phyloP scores from a whole-genome alignment of 2,113 vertebrate genomes.

The Merops nubicus region DNA sequence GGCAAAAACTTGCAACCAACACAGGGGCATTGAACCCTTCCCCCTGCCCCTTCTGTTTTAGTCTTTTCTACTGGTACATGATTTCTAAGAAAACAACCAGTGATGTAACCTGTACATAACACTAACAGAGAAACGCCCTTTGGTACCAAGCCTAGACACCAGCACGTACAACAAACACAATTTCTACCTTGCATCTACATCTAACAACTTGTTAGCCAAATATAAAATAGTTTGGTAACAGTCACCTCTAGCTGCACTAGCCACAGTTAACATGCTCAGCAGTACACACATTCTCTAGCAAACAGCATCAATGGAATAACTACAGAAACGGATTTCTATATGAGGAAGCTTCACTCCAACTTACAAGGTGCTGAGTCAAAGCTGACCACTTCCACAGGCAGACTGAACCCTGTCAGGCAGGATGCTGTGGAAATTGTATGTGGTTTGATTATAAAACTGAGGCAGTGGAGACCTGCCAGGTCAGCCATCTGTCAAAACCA shows the following conservation, averaged over 20 bases:
- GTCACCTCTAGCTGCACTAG: background rate
- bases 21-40: background rate
- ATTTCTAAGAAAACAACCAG: background rate
- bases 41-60: accelerated
- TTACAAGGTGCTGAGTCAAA: slow-evolving; percentile 43
- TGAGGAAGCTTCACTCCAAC: slow-evolving; percentile 31
- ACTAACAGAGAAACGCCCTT: background rate
- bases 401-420: slow-evolving; percentile 49
- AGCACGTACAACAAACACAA: background rate
- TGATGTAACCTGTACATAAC: background rate
- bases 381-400: slow-evolving; percentile 29
- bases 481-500: slow-evolving; percentile 77
- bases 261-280: background rate
- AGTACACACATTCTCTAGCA: background rate
- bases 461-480: slow-evolving; percentile 63
- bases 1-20: background rate
- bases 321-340: slow-evolving; percentile 25
- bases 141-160: background rate
- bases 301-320: background rate
- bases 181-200: background rate
- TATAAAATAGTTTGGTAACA: background rate
- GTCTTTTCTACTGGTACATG: background rate
- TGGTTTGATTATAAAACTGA: slow-evolving; percentile 64
- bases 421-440: slow-evolving; percentile 64
- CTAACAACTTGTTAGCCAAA: background rate